A percentile compares a stretch with the other conserved stretches of the same genome.
Evolutionary conservation across 1,140 invertebrate species (phyloP).

Genomic region (Danaus melanippus): DNA sequence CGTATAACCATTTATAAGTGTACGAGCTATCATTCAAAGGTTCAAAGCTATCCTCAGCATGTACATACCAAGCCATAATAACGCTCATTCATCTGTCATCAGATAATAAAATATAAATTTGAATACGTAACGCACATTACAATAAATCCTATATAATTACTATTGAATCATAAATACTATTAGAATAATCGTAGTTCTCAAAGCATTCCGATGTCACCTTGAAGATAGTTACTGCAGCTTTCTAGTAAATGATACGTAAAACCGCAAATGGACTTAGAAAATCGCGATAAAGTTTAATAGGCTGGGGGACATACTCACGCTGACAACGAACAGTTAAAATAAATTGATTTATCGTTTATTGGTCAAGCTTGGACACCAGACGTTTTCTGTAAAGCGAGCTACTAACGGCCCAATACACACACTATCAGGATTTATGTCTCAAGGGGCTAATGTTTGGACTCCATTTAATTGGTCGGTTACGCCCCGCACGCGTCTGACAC

Average conservation of each 20-base stretch:
- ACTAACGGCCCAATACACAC: no score
- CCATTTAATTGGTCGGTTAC: conserved; percentile 27
- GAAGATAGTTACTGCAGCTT: conserved; percentile 28
- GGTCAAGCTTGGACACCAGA: conserved; percentile 25
- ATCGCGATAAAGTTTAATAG: conserved; percentile 37
- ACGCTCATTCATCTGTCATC: no score
- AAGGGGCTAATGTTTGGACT: no score
- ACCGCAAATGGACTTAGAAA: conserved; percentile 27
- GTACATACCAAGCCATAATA: no score
- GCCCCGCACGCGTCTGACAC: conserved; percentile 15
- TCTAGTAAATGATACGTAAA: conserved; percentile 44
- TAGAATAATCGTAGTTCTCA: neutral
- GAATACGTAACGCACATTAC: no score
- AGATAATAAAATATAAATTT: no score
- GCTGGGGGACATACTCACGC: conserved; percentile 19
- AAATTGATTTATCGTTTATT: conserved; percentile 40
- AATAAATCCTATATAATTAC: no score
- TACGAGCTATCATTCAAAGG: no score
- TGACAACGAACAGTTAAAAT: conserved; percentile 29
- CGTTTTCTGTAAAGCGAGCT: conserved; percentile 18
- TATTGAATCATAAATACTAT: no score
- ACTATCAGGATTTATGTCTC: no score
- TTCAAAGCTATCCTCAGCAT: no score
- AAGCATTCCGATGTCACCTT: conserved; percentile 6
- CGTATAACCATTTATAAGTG: no score